These are phyloP conservation scores for Tenebrosternarchus preto DNA, from an alignment of 2,113 vertebrate genomes.

Conservation along the genomic window DNA sequence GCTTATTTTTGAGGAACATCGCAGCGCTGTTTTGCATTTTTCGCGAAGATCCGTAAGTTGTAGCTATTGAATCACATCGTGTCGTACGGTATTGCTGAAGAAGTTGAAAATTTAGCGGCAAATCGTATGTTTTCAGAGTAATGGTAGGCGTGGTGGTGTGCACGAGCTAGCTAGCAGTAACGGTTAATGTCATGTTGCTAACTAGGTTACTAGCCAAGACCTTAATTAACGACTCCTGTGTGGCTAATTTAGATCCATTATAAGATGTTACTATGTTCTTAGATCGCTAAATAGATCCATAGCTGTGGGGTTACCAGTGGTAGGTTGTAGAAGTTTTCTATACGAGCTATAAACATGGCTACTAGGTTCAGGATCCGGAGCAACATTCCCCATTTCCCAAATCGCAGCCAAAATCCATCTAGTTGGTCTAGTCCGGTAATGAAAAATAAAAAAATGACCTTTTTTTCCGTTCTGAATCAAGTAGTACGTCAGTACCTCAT, in stretches of 20 bases:
- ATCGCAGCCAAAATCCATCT: too few species aligned
- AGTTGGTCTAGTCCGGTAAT: too few species aligned
- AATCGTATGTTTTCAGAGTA: neutral
- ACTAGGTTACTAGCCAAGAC: neutral
- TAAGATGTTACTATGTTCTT: neutral
- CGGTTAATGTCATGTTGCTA: too few species aligned
- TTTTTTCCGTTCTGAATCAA: neutral
- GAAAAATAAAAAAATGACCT: neutral
- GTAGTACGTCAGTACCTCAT: too few species aligned
- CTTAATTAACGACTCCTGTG: neutral
- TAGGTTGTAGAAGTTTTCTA: too few species aligned
- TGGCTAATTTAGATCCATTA: neutral
- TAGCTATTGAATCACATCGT: neutral
- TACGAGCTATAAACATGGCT: too few species aligned
- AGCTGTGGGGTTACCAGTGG: too few species aligned
- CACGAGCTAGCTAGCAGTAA: neutral
- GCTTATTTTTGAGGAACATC: neutral
- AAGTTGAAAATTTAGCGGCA: neutral
- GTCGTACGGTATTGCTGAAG: neutral
- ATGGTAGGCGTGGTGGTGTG: conserved; percentile 4
- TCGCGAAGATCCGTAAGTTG: conserved; percentile 21
- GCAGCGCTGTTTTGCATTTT: neutral
- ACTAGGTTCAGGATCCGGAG: too few species aligned
- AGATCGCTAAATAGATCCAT: too few species aligned
- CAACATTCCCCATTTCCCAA: too few species aligned